Evolutionary conservation across 2,113 vertebrate genomes (phyloP).

Genomic region (Nasalis larvatus): DNA sequence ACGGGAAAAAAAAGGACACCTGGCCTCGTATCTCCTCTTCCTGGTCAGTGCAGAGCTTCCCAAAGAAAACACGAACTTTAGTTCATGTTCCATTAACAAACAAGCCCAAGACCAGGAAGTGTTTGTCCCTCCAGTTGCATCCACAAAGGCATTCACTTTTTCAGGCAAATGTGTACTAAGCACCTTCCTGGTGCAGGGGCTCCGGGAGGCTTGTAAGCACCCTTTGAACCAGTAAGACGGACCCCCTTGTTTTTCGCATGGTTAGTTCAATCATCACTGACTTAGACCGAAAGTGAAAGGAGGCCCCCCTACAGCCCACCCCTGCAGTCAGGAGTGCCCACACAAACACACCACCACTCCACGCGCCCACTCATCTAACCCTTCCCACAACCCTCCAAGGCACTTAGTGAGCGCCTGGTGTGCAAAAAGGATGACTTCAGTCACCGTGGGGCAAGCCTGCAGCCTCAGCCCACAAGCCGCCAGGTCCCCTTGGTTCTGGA

Average conservation of each 20-base stretch:
- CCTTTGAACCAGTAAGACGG: fast-evolving
- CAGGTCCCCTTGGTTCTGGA: background rate
- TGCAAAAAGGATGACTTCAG: fast-evolving
- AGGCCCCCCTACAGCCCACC: fast-evolving
- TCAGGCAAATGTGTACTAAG: background rate
- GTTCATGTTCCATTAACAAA: background rate
- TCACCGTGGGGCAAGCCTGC: fast-evolving
- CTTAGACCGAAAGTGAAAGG: too few relatives aligned
- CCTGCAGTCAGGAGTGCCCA: background rate
- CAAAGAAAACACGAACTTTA: too few relatives aligned
- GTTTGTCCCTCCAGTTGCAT: background rate
- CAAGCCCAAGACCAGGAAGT: background rate
- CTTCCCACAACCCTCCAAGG: fast-evolving
- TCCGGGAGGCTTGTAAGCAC: fast-evolving
- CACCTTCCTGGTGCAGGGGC: fast-evolving
- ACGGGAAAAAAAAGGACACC: fast-evolving
- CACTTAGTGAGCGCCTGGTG: fast-evolving
- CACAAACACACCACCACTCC: fast-evolving
- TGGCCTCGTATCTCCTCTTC: too few relatives aligned
- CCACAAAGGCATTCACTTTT: background rate
- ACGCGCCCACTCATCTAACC: fast-evolving
- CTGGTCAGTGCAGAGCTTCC: background rate
- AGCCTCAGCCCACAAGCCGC: fast-evolving
- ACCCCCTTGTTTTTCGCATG: fast-evolving
- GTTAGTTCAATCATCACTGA: fast-evolving